phyloP scores from a whole-genome alignment of 1,140 invertebrate genomes.

The Platyura marginata region DNA sequence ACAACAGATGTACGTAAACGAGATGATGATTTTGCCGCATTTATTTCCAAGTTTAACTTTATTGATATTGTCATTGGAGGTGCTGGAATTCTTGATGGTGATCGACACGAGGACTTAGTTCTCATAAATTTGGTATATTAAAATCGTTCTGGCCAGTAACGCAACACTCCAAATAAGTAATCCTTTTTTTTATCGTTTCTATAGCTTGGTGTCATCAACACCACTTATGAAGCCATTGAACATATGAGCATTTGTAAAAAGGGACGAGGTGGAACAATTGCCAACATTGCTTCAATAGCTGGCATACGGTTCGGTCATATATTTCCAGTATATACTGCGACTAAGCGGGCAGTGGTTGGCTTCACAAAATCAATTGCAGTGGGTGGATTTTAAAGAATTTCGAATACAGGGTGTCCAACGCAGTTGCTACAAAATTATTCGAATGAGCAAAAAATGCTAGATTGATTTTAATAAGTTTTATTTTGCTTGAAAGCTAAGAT shows the following conservation, averaged over 20 bases:
- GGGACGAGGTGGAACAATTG: conserved; percentile 33
- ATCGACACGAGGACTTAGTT: background rate
- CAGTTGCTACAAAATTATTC: no score
- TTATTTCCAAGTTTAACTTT: background rate
- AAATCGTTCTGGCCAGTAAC: background rate
- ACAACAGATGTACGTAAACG: background rate
- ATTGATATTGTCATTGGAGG: background rate
- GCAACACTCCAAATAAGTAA: background rate
- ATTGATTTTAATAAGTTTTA: no score
- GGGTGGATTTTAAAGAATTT: no score
- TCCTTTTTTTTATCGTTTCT: background rate
- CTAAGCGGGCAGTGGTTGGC: conserved; percentile 33
- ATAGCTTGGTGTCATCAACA: conserved; percentile 16
- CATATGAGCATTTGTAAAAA: conserved; percentile 31
- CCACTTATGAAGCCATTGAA: conserved; percentile 20
- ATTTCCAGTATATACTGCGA: conserved; percentile 36
- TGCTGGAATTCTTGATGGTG: background rate
- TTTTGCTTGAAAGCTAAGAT: no score
- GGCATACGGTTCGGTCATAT: conserved; percentile 29
- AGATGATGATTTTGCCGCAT: background rate
- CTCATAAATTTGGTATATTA: background rate
- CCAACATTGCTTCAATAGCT: conserved; percentile 34
- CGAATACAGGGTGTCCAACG: no score
- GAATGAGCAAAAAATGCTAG: no score
- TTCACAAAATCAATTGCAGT: conserved; percentile 26